phyloP scores from a whole-genome alignment of 2,797 vertebrate genomes.

The Tragopan temminckii region DNA sequence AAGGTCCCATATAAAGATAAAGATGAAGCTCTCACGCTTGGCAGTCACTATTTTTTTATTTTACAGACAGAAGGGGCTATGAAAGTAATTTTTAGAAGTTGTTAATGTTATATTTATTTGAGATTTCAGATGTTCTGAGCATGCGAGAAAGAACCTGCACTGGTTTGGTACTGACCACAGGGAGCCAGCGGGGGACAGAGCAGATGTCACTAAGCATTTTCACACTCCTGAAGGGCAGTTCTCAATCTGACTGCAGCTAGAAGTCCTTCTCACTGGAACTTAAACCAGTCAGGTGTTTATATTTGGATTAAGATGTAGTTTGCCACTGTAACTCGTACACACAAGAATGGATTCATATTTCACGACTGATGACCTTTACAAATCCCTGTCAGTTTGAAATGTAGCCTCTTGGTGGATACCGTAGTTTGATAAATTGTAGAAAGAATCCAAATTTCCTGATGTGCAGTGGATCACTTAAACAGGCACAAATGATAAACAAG shows the following conservation, averaged over 20 bases:
- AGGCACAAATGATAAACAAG: conserved; percentile 10
- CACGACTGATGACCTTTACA: conserved; percentile 51
- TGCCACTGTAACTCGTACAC: conserved; percentile 34
- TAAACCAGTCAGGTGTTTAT: conserved; percentile 8
- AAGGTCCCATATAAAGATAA: neutral
- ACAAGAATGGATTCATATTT: conserved; percentile 49
- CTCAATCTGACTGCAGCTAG: neutral
- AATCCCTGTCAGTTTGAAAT: conserved; percentile 36
- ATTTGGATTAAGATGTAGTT: conserved; percentile 53
- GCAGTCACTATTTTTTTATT: neutral
- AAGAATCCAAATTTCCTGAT: conserved; percentile 4
- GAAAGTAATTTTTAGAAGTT: neutral
- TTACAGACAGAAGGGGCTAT: neutral
- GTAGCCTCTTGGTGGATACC: neutral
- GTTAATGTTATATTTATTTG: neutral
- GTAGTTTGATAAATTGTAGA: conserved; percentile 17
- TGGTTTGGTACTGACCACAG: neutral
- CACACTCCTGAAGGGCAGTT: neutral
- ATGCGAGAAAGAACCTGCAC: neutral
- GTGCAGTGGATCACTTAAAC: conserved; percentile 18
- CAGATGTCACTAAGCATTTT: neutral
- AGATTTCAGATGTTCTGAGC: neutral
- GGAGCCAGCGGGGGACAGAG: neutral
- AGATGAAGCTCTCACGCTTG: neutral
- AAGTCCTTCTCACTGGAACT: neutral